Base-by-base conservation (phyloP, 2,797 vertebrate species). In the Tachyglossus aculeatus region DNA sequence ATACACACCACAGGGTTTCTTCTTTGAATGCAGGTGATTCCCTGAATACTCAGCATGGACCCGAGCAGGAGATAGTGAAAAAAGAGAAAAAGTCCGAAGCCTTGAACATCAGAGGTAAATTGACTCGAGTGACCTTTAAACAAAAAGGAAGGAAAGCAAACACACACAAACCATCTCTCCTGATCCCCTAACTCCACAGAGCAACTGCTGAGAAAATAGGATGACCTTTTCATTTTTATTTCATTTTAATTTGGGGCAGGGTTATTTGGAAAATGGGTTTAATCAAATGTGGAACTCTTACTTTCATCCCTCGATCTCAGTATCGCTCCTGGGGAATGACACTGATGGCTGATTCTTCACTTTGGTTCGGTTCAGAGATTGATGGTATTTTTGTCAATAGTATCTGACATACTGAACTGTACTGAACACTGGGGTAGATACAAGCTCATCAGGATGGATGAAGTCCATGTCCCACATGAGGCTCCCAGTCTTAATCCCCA, bases 1-100 rank as follows among this genome's bases (percentile, higher is more conserved):
- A 91, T 92, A 93, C 92, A 94, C 93, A 94, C 94, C 93, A 94
- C 91, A 88, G 89, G 85, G 88, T 94, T 91, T 94, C 92, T 94
- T 92, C 90, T 94, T 94, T 94, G 93, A 94, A 93, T 92, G 90
- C 90, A 94, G 94, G 94, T 94, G 91, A 89, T 64, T 60, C 88
- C 33, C 54, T 89, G 74, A 89, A 82, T 43, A 71, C 63, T 57
- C 87, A 78, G 83, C 84, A 77, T 55, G 64, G 86, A 50, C 77
- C 80, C 25, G 68, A 84, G 47, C 81, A 86, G 63, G 77, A 86
- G 70, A 44, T 1, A 13, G 27, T 19, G 69, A 91, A 78, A 65
- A 90, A 84, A 72, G 88, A 89, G 60, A 94, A 83, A 2, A 92
- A 93, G 24, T 94, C 90, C 0, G 90, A 89, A 74, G 92, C 95